A percentile compares a stretch with the other conserved stretches of the same genome.
phyloP scores from a whole-genome alignment of 2,888 invertebrate genomes.

The Pseudococcus jackbeardsleyi region DNA sequence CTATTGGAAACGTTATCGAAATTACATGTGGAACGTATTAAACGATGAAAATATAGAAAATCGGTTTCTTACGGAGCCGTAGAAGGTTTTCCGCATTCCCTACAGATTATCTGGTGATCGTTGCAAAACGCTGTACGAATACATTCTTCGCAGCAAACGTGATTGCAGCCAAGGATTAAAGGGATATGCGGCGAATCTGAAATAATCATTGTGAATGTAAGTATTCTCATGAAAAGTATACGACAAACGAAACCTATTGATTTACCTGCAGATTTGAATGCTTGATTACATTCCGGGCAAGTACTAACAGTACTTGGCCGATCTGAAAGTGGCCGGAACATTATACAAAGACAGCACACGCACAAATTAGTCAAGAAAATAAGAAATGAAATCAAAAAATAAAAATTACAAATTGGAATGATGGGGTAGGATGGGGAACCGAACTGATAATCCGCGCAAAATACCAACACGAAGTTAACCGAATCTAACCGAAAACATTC shows the following conservation, averaged over 20 bases:
- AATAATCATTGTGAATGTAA: neutral
- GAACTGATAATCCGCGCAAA: too few species aligned
- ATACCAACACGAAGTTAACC: too few species aligned
- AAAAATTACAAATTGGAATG: too few species aligned
- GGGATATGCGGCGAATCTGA: neutral
- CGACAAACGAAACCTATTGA: too few species aligned
- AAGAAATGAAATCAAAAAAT: too few species aligned
- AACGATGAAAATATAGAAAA: neutral
- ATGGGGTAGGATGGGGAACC: too few species aligned
- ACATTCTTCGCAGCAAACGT: slow-evolving; percentile 25
- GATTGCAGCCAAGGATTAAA: neutral
- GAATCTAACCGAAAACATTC: too few species aligned
- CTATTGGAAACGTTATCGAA: neutral
- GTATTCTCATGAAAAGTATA: too few species aligned
- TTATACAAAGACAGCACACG: neutral
- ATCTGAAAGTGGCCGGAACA: neutral
- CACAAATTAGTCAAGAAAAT: too few species aligned
- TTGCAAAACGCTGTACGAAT: neutral
- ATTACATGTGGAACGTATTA: too few species aligned
- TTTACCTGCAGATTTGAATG: slow-evolving; percentile 11
- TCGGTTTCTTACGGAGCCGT: neutral
- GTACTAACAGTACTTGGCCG: neutral
- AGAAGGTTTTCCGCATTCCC: neutral
- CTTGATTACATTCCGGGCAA: neutral
- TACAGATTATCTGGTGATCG: neutral